Base-by-base conservation (phyloP, 2,888 invertebrate genomes). In the Acanthosoma haemorrhoidale region DNA sequence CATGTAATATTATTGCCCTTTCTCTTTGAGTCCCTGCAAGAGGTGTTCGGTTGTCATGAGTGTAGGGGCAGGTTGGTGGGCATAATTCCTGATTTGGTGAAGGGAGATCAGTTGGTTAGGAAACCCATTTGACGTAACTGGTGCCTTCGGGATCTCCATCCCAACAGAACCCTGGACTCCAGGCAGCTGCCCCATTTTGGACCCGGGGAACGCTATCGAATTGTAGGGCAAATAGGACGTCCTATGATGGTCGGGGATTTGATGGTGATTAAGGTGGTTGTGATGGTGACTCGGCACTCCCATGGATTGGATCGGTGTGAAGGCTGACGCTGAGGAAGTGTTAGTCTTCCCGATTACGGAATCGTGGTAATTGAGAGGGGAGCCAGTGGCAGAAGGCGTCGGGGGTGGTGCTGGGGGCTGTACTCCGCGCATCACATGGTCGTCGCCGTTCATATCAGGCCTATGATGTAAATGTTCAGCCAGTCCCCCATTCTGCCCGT, bases 21-120 rank as follows among this genome's bases (percentile, higher is more conserved):
- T 77, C 67, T 77, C 76, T 70, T 76, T 77, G 63, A 77, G 75
- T 21, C 77, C 76, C 60, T 76, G 75, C 70, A 77, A 74, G 57
- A 77, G 74, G 72, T 77, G 77, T 67, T 77, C 77, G 59, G 76
- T 75, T 71, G 76, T 75, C 74, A 77, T 75, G 59, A 76, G 72
- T 69, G 76, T 73, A 39, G 87, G 84, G 74, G 91, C 88, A 72
- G 94, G 94, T 79, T 94, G 94, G 80, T 94, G 94, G 74, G 94
- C 93, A 82, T 95, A 96, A 82, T 96, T 96, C 81, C 96, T 87
- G 78, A 96, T 96, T 83, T 96, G 96, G 82, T 96, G 96, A 76
- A 96, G 85, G 76, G 95, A 94, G 81, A 95, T 95, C 82, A 95
- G 84, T 81, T 95, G 94, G 80, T 94, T 94, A 72, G 94, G 94